Conservation (phyloP, 2,888 invertebrate genomes). For the Junonia oenone region DNA sequence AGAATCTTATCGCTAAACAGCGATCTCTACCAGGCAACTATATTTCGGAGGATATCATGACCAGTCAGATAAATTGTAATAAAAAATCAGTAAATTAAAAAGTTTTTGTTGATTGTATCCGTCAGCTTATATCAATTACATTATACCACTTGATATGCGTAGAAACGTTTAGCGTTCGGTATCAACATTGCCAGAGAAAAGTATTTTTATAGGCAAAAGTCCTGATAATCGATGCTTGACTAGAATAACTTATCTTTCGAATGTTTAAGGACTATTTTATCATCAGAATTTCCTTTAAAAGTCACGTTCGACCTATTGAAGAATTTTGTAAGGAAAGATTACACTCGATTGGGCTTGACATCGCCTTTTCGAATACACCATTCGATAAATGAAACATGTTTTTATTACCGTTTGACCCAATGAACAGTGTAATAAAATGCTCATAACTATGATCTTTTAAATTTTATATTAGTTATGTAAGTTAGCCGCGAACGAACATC, state of each 20-base stretch:
- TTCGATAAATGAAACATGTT: not conserved
- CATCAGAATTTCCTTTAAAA: conserved; percentile 16
- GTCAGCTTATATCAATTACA: not conserved
- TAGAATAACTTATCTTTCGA: conserved; percentile 24
- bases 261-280: conserved; percentile 23
- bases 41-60: too few relatives aligned
- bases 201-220: conserved; percentile 5
- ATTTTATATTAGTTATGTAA: too few relatives aligned
- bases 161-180: not conserved
- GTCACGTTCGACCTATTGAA: conserved; percentile 22
- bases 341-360: conserved; percentile 5
- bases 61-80: too few relatives aligned
- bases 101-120: not conserved
- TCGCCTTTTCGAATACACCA: not conserved
- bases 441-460: too few relatives aligned
- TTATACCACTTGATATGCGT: not conserved
- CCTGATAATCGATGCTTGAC: conserved; percentile 13
- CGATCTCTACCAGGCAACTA: too few relatives aligned
- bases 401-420: not conserved
- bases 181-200: not conserved
- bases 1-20: too few relatives aligned
- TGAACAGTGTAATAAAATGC: too few relatives aligned
- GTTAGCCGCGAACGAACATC: too few relatives aligned
- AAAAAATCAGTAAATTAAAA: too few relatives aligned
- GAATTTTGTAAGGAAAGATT: conserved; percentile 16